Evolutionary conservation across 2,888 invertebrate genomes (phyloP).

Genomic region (Macrophya annulata): DNA sequence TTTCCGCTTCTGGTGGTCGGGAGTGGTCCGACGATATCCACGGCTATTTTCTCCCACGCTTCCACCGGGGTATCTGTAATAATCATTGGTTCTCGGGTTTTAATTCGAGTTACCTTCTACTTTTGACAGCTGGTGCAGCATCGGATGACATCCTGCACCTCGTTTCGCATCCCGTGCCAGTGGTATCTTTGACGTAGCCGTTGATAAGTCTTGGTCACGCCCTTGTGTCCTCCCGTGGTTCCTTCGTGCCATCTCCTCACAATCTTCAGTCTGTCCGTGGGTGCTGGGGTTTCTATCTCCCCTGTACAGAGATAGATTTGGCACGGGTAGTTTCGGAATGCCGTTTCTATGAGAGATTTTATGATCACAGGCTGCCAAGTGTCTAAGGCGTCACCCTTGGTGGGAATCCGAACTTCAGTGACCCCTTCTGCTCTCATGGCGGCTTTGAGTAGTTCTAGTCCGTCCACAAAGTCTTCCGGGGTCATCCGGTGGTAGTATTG

Average conservation of each 20-base stretch:
- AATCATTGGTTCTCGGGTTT: constrained; percentile 53
- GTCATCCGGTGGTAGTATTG: constrained; percentile 21
- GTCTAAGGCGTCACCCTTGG: not conserved
- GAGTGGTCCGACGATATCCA: constrained; percentile 32
- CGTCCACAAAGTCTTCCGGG: not conserved
- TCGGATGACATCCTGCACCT: constrained; percentile 53
- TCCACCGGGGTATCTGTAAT: constrained; percentile 25
- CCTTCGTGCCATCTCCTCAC: constrained; percentile 47
- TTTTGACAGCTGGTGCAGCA: constrained; percentile 57
- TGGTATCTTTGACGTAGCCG: constrained; percentile 40
- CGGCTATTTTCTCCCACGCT: constrained; percentile 57
- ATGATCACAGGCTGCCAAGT: not conserved
- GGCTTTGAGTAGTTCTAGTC: constrained; percentile 10
- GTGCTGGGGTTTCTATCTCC: not conserved
- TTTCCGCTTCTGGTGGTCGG: not conserved
- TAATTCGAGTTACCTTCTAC: constrained; percentile 39
- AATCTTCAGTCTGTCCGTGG: not conserved
- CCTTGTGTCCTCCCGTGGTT: constrained; percentile 59
- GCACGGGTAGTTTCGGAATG: not conserved
- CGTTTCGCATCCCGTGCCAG: constrained; percentile 57
- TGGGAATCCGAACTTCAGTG: constrained; percentile 10
- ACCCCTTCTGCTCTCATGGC: not conserved
- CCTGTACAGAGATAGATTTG: not conserved
- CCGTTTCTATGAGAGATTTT: not conserved
- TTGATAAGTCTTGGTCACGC: constrained; percentile 54